Percentiles rank a stretch among this genome's conserved stretches.
These are phyloP conservation scores for Drosophila mercatorum DNA, from an alignment of 2,888 invertebrate species.

Conservation along the genomic window DNA sequence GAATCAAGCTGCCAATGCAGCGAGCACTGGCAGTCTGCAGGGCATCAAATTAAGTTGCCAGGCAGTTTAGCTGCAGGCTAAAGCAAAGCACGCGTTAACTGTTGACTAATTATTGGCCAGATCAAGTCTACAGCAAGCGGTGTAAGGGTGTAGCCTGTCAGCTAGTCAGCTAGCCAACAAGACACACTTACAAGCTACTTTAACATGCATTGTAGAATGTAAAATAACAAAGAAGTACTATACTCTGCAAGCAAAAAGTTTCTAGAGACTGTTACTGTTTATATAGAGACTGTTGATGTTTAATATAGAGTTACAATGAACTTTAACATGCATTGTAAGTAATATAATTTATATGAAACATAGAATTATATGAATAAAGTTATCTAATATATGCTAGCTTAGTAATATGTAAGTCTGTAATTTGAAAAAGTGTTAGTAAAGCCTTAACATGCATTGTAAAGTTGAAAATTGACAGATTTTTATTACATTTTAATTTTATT, in stretches of 20 bases:
- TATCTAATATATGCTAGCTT: no score
- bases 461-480: no score
- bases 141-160: no score
- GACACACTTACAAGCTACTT: not conserved
- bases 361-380: no score
- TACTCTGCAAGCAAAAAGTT: not conserved
- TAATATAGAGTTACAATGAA: not conserved
- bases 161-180: not conserved
- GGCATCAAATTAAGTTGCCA: constrained; percentile 10
- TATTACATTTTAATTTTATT: no score
- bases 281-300: no score
- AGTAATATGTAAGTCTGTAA: no score
- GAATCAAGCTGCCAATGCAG: not conserved
- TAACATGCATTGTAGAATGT: not conserved
- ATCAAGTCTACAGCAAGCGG: not conserved
- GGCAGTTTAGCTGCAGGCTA: not conserved
- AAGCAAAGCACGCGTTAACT: not conserved
- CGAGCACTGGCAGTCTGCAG: not conserved
- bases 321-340: constrained; percentile 1
- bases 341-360: not conserved
- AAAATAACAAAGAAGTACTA: no score
- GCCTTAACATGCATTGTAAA: no score
- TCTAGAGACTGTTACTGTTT: not conserved
- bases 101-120: constrained; percentile 2
- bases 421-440: no score